Evolutionary conservation across 2,113 vertebrate genomes (phyloP).

Genomic region (Sisor rabdophorus): DNA sequence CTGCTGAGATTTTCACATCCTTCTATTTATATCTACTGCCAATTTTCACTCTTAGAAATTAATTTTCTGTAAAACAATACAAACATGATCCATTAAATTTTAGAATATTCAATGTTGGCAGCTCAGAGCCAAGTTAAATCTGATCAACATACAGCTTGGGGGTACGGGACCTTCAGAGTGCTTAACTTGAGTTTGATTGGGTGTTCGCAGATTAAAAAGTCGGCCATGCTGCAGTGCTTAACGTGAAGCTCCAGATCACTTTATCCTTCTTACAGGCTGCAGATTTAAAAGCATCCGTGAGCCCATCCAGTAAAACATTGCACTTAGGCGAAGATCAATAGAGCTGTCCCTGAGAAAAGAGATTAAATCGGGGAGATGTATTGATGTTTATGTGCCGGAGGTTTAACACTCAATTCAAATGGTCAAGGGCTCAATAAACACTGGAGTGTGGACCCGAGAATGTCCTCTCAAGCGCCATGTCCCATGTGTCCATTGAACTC

Average conservation of each 20-base stretch:
- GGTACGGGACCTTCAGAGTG: not conserved
- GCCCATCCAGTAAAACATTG: constrained; percentile 55
- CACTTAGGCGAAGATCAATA: constrained; percentile 68
- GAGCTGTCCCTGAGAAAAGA: constrained; percentile 60
- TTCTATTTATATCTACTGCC: not conserved
- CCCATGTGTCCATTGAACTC: not conserved
- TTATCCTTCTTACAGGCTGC: not conserved
- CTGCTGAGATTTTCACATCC: not conserved
- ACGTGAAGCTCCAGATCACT: not conserved
- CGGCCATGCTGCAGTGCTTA: not conserved
- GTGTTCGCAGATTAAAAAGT: not conserved
- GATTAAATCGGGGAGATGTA: constrained; percentile 62
- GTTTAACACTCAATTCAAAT: constrained; percentile 69
- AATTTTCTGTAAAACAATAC: not conserved
- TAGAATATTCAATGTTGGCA: not conserved
- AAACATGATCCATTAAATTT: not conserved
- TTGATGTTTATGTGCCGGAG: constrained; percentile 67
- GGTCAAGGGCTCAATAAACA: constrained; percentile 68
- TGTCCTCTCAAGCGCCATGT: constrained; percentile 8
- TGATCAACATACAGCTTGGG: not conserved
- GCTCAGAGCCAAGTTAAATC: not conserved
- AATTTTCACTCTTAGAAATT: not conserved
- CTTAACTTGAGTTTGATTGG: not conserved
- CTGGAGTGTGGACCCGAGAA: constrained; percentile 33
- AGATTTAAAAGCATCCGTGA: constrained; percentile 35